Conservation (phyloP, 2,888 invertebrate genomes). For the Orthosia cruda region DNA sequence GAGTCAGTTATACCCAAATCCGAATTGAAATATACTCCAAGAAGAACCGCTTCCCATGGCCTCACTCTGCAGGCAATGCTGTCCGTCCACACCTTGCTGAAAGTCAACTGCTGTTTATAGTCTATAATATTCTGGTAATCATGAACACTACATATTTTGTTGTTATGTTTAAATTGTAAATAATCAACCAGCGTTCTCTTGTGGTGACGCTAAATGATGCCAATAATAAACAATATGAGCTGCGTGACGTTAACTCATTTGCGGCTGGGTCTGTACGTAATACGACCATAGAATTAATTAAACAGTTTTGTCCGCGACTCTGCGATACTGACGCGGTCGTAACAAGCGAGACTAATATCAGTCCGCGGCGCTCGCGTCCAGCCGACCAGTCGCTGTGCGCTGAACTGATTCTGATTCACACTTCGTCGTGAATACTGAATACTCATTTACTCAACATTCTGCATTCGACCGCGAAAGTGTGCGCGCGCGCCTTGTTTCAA, state of each 20-base stretch:
- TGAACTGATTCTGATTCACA: constrained; percentile 75
- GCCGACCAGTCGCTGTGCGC: constrained; percentile 69
- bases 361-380: constrained; percentile 60
- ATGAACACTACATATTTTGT: constrained; percentile 5
- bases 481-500: constrained; percentile 84
- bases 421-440: constrained; percentile 69
- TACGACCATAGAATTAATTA: constrained; percentile 87
- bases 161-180: constrained; percentile 17
- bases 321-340: constrained; percentile 45
- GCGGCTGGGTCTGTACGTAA: constrained; percentile 76
- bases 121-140: not conserved
- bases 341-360: constrained; percentile 63
- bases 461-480: constrained; percentile 81
- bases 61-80: not conserved
- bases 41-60: not conserved
- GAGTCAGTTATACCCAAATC: not conserved
- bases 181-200: constrained; percentile 18
- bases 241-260: constrained; percentile 77
- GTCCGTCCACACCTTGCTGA: not conserved
- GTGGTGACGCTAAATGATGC: constrained; percentile 34
- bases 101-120: not conserved
- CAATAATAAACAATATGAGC: constrained; percentile 60
- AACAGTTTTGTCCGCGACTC: constrained; percentile 66
- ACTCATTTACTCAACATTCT: constrained; percentile 79
- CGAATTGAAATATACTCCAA: not conserved